Evolutionary conservation across 2,888 invertebrate genomes (phyloP).

Genomic region (Limenitis camilla): DNA sequence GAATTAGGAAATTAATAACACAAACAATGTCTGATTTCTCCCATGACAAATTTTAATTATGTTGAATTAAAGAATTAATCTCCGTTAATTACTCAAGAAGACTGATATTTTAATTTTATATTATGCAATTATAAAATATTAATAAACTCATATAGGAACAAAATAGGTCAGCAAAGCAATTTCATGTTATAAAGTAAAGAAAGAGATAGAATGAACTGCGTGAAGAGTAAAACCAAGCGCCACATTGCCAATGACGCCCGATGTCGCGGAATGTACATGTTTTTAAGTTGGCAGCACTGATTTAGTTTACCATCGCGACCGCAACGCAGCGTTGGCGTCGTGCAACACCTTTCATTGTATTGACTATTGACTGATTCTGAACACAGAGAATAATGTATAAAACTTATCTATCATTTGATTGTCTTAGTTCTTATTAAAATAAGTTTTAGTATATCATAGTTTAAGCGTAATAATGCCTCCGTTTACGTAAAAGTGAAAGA

Average conservation of each 20-base stretch:
- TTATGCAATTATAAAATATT: not conserved
- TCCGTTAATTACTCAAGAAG: too few species aligned
- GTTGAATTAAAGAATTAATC: too few species aligned
- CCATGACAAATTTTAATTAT: not conserved
- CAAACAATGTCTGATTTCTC: slow-evolving; percentile 10
- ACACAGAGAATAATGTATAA: slow-evolving; percentile 78
- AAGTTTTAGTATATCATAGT: slow-evolving; percentile 66
- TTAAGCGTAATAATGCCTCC: slow-evolving; percentile 71
- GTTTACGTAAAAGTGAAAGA: slow-evolving; percentile 71
- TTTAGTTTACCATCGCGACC: slow-evolving; percentile 74
- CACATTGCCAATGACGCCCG: slow-evolving; percentile 68
- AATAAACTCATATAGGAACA: slow-evolving; percentile 4
- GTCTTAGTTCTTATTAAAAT: slow-evolving; percentile 68
- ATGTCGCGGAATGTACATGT: slow-evolving; percentile 57
- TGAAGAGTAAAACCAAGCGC: slow-evolving; percentile 49
- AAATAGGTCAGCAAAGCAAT: slow-evolving; percentile 32
- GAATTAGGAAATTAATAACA: slow-evolving; percentile 11
- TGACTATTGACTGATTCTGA: slow-evolving; percentile 81
- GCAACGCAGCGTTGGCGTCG: slow-evolving; percentile 76
- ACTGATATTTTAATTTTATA: too few species aligned
- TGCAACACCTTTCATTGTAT: slow-evolving; percentile 83
- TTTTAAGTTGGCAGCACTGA: slow-evolving; percentile 58
- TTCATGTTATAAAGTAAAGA: slow-evolving; percentile 31
- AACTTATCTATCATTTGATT: slow-evolving; percentile 77
- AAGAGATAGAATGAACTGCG: slow-evolving; percentile 42